phyloP scores from a whole-genome alignment of 2,113 vertebrate genomes.

The Acanthisitta chloris region DNA sequence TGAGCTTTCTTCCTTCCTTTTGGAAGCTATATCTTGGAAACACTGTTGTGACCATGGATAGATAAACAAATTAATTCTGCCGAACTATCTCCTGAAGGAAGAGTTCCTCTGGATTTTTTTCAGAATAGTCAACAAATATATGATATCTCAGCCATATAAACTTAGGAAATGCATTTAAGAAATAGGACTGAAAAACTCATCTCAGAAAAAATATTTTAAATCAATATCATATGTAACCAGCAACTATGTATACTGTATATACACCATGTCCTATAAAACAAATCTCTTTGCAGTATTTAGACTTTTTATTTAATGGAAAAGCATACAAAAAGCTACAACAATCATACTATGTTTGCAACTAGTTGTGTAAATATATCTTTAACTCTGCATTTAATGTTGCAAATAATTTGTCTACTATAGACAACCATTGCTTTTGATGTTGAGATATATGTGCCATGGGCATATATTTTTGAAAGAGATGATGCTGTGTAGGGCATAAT shows the following conservation, averaged over 20 bases:
- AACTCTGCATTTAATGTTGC: neutral
- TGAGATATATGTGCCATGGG: neutral
- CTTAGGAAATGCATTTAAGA: neutral
- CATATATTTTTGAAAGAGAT: neutral
- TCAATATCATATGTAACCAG: neutral
- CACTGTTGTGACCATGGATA: neutral
- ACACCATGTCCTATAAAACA: neutral
- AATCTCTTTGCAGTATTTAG: neutral
- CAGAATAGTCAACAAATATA: neutral
- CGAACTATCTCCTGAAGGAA: neutral
- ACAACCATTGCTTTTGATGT: neutral
- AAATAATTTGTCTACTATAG: neutral
- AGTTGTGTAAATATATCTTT: neutral
- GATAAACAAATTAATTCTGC: neutral
- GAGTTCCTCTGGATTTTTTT: neutral
- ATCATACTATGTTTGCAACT: neutral
- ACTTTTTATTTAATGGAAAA: neutral
- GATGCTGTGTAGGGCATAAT: neutral
- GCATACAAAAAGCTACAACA: neutral
- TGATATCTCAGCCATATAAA: neutral
- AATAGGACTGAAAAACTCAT: neutral
- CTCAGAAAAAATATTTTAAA: neutral
- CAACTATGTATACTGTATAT: accelerated
- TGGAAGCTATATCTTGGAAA: neutral
- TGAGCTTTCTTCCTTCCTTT: neutral